Conservation (phyloP, 2,113 vertebrate genomes). For the Seriola aureovittata region DNA sequence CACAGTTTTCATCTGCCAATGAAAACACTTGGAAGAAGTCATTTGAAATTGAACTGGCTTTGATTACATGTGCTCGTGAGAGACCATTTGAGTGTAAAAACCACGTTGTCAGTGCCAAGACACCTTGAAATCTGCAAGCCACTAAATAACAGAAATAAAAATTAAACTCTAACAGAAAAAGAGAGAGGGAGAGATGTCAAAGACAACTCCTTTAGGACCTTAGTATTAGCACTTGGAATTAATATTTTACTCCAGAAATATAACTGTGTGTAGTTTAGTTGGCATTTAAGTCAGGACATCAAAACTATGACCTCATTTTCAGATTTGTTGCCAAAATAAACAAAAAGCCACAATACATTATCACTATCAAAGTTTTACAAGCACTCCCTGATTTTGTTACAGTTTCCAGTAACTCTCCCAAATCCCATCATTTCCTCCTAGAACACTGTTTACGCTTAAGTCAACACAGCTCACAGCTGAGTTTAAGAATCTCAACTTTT, state of each 20-base stretch:
- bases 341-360: neutral
- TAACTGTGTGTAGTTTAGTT: neutral
- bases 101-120: neutral
- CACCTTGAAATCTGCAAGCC: neutral
- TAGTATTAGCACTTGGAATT: neutral
- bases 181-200: neutral
- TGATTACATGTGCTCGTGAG: neutral
- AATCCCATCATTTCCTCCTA: neutral
- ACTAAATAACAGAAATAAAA: neutral
- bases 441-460: neutral
- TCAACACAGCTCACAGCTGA: slow-evolving; percentile 6
- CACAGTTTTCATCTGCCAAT: neutral
- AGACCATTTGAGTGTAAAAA: neutral
- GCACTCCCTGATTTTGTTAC: neutral
- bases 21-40: neutral
- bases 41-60: neutral
- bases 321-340: neutral
- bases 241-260: neutral
- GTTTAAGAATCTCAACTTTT: slow-evolving; percentile 1
- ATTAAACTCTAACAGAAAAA: neutral
- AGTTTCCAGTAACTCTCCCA: neutral
- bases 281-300: neutral
- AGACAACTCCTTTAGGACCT: neutral
- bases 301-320: neutral
- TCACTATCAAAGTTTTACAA: neutral